Base-by-base conservation (phyloP, 1,140 invertebrate species). In the Aporrectodea caliginosa region DNA sequence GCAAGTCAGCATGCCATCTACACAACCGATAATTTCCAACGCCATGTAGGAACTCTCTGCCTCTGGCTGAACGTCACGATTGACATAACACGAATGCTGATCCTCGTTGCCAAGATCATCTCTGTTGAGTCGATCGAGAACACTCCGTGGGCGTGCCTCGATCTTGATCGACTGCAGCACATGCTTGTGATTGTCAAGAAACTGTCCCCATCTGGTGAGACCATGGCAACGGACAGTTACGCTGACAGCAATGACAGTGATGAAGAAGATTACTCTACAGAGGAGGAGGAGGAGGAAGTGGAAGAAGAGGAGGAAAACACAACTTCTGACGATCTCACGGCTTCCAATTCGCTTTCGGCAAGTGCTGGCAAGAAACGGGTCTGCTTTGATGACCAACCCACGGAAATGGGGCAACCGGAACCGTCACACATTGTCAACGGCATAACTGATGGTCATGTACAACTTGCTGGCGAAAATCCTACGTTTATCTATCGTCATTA, bases 51-150 rank as follows among this genome's bases (percentile, higher is more conserved):
- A 85, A 92, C 94, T 2, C 92, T 97, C 90, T 94, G 93, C 85
- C 88, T 95, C 1, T 97, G 94, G 94, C 94, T 93, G 84, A 97
- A 96, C 86, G 93, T 95, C 87, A 95, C 93, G 0, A 92, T 91
- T 85, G 93, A 95, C 84, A 92, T 94, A 86, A 91, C 93, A 81
- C 89, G 95, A 31, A 95, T 94, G 85, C 87, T 96, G 70, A 89
- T 93, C 82, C 92, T 94, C 80, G 85, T 96, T 78, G 93, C 93
- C 0, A 92, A 92, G 87, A 91, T 95, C 58, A 84, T 95, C 29
- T 90, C 90, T 82, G 88, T 91, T 79, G 88, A 90, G 34, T 81
- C 85, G 43, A 83, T 84, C 16, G 82, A 81, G 29, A 84, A 84
- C 74, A 80, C 86, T 31, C 84, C 85, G 16, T 90, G 89, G 89